Evolutionary conservation across 2,113 vertebrate genomes (phyloP).

Genomic region (Pungitius pungitius): DNA sequence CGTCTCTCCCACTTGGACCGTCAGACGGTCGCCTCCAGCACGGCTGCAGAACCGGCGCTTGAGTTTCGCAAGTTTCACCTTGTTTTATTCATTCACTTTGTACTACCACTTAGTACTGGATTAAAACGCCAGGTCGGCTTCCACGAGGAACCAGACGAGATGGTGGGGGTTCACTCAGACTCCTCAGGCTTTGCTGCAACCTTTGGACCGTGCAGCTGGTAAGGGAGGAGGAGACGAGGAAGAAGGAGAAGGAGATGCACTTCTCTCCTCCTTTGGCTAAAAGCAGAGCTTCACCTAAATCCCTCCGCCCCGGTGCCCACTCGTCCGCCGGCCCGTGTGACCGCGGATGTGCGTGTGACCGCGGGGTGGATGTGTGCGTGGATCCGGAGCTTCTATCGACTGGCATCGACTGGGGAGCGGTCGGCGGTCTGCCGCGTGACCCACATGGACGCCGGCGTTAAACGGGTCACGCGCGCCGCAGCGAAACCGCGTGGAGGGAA

Average conservation of each 20-base stretch:
- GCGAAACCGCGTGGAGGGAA: background rate
- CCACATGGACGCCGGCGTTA: constrained; percentile 52
- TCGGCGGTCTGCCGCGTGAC: constrained; percentile 62
- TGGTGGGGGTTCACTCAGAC: too few species aligned
- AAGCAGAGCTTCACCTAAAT: too few species aligned
- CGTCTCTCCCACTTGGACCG: background rate
- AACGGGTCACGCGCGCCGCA: constrained; percentile 22
- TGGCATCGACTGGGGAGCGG: constrained; percentile 60
- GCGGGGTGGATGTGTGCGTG: constrained; percentile 30
- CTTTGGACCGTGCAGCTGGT: background rate
- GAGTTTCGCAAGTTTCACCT: background rate
- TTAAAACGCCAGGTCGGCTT: too few species aligned
- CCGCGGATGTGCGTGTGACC: constrained; percentile 21
- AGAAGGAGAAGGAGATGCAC: too few species aligned
- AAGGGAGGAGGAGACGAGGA: background rate
- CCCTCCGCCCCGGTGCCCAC: too few species aligned
- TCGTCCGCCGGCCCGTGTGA: too few species aligned
- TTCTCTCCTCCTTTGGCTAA: too few species aligned
- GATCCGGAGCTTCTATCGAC: constrained; percentile 41
- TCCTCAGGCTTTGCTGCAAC: background rate
- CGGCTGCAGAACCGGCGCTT: background rate
- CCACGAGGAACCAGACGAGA: too few species aligned
- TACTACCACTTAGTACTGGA: background rate
- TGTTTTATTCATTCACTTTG: background rate
- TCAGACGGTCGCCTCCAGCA: background rate